Base-by-base conservation (phyloP, 2,888 invertebrate species). In the Hirtodrosophila trivittata region DNA sequence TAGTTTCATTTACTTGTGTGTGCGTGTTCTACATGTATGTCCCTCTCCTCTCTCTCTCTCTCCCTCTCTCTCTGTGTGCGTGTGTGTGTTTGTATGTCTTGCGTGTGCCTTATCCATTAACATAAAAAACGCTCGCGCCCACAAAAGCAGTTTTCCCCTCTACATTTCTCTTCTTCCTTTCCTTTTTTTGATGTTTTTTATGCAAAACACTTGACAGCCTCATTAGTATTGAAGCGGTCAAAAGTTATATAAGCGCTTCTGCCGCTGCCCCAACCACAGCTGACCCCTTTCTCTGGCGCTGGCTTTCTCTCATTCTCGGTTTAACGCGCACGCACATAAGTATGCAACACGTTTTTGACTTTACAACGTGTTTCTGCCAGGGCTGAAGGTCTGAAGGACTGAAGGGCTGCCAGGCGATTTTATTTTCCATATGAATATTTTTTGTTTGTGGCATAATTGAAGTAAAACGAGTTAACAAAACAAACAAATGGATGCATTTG, bases 361-460 rank as follows among this genome's bases (percentile, higher is more conserved):
- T 58, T 54, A 7, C 42, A 3, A 3, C 13, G 7, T 28, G 28
- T 28, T n/a, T n/a, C n/a, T n/a, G n/a, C n/a, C n/a, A n/a, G n/a
- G n/a, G n/a, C n/a, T n/a, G n/a, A n/a, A n/a, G n/a, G n/a, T n/a
- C n/a, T n/a, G n/a, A n/a, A n/a, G n/a, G n/a, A n/a, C n/a, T n/a
- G n/a, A n/a, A n/a, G n/a, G n/a, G n/a, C n/a, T n/a, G n/a, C n/a
- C n/a, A n/a, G n/a, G n/a, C n/a, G n/a, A n/a, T 26, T 14, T 30
- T 59, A 16, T 54, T 68, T 49, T 47, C 14, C 37, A 55, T 66
- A 67, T 50, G 60, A 50, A 75, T 74, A 32, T 30, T 57, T 57
- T 57, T 66, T 83, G 77, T 80, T 87, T 85, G 71, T 58, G 50
- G 62, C 69, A 86, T 80, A 86, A 86, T 87, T 87, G 82, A 80